Evolutionary conservation across 2,113 vertebrate genomes (phyloP), one percentile per base, ranked within the genome.

Genomic region (Notarius lentiginosus): DNA sequence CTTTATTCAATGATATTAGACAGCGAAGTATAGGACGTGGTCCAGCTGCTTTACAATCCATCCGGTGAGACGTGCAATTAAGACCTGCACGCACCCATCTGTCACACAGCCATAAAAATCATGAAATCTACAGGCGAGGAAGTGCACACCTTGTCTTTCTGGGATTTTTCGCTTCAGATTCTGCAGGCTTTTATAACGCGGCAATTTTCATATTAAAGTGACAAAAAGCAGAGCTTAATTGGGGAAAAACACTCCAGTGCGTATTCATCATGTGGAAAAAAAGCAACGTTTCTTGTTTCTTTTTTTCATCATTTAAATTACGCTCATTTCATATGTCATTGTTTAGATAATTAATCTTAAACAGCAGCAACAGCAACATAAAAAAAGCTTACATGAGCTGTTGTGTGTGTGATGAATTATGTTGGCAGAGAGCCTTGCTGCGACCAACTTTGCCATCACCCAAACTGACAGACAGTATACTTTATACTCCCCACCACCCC

Each of bases 11-110:
- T n/a, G 24, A 41, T 49, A 70, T 70, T 34, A 75, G 73, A 79
- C 30, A 6, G 22, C 15, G 49, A 85, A 30, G 30, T 41, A 30
- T 22, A 68, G 56, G 72, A 63, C 75, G 88, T 47, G 56, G 24
- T 65, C 77, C 84, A 83, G 79, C 63, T 86, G 51, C 60, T 87
- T 87, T 76, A 87, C 58, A 66, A 24, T 76, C 79, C 58, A 47
- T 47, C 55, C 53, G 27, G 79, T 55, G 47, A n/a, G 47, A 41
- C 10, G 80, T 14, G 72, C 81, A 86, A 88, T 89, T 86, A 86
- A 85, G 73, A 86, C 84, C 68, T 56, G 84, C 70, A 22, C 49
- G 80, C 88, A 77, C 73, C 86, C 89, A 84, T 90, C 88, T 90
- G 90, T 84, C 77, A 81, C 30, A 11, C 27, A 72, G 88, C 81